A percentile compares a stretch with the other conserved stretches of the same genome.
Evolutionary conservation across 2,888 invertebrate genomes (phyloP).

Genomic region (Endotricha flammealis): DNA sequence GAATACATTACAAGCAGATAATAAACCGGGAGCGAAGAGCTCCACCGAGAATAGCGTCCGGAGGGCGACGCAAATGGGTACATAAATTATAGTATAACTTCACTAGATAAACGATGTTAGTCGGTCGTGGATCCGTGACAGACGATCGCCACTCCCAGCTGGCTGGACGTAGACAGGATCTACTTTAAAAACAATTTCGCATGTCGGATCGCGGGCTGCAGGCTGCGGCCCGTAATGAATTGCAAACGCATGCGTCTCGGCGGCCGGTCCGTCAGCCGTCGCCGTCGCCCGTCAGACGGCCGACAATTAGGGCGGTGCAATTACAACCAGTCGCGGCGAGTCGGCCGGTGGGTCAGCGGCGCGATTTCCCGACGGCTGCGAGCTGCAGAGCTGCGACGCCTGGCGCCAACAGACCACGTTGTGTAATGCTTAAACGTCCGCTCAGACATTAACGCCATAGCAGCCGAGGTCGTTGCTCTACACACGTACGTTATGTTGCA

Average conservation of each 20-base stretch:
- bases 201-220: constrained; percentile 40
- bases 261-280: constrained; percentile 9
- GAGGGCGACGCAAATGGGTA: constrained; percentile 7
- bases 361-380: constrained; percentile 58
- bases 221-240: constrained; percentile 51
- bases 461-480: constrained; percentile 67
- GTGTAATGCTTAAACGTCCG: constrained; percentile 65
- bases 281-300: constrained; percentile 6
- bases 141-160: constrained; percentile 45
- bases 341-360: constrained; percentile 70
- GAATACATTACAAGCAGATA: constrained; percentile 27
- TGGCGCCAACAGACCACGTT: constrained; percentile 63
- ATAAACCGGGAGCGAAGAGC: constrained; percentile 12
- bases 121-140: constrained; percentile 48
- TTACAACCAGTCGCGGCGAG: constrained; percentile 58
- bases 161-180: constrained; percentile 51
- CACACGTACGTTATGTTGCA: constrained; percentile 36
- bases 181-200: constrained; percentile 66
- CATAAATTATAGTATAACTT: constrained; percentile 7
- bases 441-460: constrained; percentile 50
- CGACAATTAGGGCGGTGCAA: constrained; percentile 71
- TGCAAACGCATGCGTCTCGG: constrained; percentile 45
- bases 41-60: constrained; percentile 6
- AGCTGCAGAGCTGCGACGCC: constrained; percentile 45
- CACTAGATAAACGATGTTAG: constrained; percentile 47